Evolutionary conservation across 2,888 invertebrate genomes (phyloP), one percentile per base, ranked within the genome.

Genomic region (Cataglyphis livida): DNA sequence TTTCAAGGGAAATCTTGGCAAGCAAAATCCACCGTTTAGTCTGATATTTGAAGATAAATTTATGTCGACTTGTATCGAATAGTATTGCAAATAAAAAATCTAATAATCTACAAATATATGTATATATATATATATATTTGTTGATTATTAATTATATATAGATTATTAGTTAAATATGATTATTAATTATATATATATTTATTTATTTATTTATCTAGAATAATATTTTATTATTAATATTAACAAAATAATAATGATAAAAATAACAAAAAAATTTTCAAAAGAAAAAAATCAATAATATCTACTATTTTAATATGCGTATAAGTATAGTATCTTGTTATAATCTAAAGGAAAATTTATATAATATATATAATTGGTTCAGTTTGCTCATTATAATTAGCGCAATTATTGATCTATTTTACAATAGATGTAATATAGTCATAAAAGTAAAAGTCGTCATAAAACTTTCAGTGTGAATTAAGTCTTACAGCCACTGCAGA

Each of bases 371-470:
- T 25, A 25, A 25, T 25, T 12, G n/a, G 3, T 12, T 12, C 15
- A 38, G 25, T 25, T 44, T 48, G 21, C 32, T 65, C n/a, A 28
- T 10, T 35, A 68, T 15, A 18, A n/a, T 7, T 44, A 12, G 41
- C 15, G 28, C 38, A 64, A 66, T 66, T 66, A 66, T 66, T 9
- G 66, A 68, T 75, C 48, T 66, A 48, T 75, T 44, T 66, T 75
- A 0, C 10, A 48, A 32, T 41, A 21, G 21, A 25, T 4, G 12
- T 28, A 12, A 1, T 32, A 68, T 6, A 75, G 15, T 74, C 32
- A 21, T 48, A 65, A 65, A 74, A 66, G 5, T 7, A 32, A 48
- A 5, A 3, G 21, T 32, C 21, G 21, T 48, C 35, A 74, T 18
- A 62, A 66, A 48, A 21, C 32, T 66, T 66, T n/a, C 41, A 18